Conservation (phyloP, 92 coral and sea anemone species). For the Metridium senile region DNA sequence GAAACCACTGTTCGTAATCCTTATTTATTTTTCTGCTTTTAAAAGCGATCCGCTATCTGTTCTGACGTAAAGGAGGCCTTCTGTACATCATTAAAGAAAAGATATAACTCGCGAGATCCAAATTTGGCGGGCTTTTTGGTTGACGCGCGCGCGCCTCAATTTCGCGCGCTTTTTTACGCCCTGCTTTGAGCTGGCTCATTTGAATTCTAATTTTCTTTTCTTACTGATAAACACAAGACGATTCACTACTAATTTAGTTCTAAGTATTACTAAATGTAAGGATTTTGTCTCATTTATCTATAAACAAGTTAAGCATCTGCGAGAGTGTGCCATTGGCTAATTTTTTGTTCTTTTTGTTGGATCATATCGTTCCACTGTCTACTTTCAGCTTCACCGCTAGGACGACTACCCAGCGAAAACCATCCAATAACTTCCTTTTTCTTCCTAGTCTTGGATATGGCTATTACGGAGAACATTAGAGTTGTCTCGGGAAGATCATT, state of each 20-base stretch:
- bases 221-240: background rate
- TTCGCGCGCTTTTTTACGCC: constrained; percentile 4
- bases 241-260: background rate
- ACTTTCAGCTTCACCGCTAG: constrained; percentile 97
- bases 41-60: constrained; percentile 7
- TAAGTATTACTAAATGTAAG: background rate
- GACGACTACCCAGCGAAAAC: constrained; percentile 95
- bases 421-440: constrained; percentile 96
- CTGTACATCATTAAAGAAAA: constrained; percentile 6
- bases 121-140: background rate
- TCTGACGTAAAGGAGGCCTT: background rate
- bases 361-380: constrained; percentile 99
- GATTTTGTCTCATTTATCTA: background rate
- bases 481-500: constrained; percentile 94
- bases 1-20: background rate
- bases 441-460: constrained; percentile 92
- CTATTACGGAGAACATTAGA: constrained; percentile 87
- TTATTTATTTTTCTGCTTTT: background rate
- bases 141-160: constrained; percentile 1
- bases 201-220: background rate
- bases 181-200: too few relatives aligned
- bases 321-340: constrained; percentile 91
- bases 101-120: background rate
- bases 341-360: constrained; percentile 92
- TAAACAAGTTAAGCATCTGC: constrained; percentile 64